Evolutionary conservation across 1,140 invertebrate genomes (phyloP).

Genomic region (Nylanderia fulva): DNA sequence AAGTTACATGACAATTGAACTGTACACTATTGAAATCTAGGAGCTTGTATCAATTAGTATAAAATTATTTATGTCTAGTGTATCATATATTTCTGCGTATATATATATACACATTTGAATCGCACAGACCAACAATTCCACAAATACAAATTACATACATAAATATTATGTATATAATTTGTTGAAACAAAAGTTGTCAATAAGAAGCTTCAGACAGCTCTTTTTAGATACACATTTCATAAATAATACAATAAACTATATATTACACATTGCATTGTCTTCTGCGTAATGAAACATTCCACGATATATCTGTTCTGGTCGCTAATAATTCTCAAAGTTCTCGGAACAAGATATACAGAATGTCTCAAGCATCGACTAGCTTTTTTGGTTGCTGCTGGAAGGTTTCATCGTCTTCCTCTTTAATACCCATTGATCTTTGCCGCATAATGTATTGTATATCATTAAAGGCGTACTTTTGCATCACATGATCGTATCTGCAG

Average conservation of each 20-base stretch:
- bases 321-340: background rate
- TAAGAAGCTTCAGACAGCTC: background rate
- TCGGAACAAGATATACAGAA: background rate
- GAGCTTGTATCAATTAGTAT: background rate
- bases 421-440: accelerated
- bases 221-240: background rate
- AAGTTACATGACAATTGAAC: background rate
- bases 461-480: conserved; percentile 39
- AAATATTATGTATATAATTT: background rate
- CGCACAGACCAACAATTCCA: background rate
- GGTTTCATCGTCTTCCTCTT: background rate
- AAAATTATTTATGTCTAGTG: background rate
- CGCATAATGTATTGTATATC: conserved; percentile 43
- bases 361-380: background rate
- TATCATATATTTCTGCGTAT: too few species aligned
- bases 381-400: background rate
- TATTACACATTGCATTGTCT: background rate
- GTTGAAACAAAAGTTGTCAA: background rate
- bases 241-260: background rate
- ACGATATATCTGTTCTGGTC: background rate
- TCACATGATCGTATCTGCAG: conserved; percentile 80
- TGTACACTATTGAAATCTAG: background rate
- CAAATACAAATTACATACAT: background rate
- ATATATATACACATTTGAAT: background rate
- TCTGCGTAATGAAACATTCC: background rate